phyloP scores from a whole-genome alignment of 2,113 vertebrate species.

The Hippocampus guttulatus region DNA sequence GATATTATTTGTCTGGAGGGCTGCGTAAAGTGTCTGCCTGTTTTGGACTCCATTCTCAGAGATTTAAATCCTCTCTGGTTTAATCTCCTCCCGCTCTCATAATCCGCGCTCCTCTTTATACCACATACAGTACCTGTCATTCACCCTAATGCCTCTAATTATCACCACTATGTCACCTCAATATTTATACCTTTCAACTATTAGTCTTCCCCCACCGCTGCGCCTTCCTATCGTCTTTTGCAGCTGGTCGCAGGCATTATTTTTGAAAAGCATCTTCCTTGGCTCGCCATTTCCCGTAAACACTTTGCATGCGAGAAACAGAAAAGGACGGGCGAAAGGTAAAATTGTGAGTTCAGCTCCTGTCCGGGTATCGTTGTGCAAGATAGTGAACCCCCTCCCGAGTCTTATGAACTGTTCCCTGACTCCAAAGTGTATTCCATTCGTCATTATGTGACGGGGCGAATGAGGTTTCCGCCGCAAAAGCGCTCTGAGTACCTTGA shows the following conservation, averaged over 20 bases:
- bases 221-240: background rate
- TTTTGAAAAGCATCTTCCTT: background rate
- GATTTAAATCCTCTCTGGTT: constrained; percentile 26
- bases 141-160: constrained; percentile 30
- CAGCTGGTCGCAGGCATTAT: constrained; percentile 5
- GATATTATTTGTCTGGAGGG: constrained; percentile 25
- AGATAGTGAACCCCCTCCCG: background rate
- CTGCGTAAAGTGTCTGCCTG: constrained; percentile 7
- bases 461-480: background rate
- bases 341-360: background rate
- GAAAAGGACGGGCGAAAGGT: background rate
- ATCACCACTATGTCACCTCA: constrained; percentile 12
- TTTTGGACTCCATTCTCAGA: constrained; percentile 13
- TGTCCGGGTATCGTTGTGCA: background rate
- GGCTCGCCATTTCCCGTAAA: background rate
- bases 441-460: background rate
- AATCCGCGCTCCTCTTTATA: constrained; percentile 36
- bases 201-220: constrained; percentile 4
- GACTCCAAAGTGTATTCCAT: background rate
- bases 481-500: background rate
- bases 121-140: constrained; percentile 32
- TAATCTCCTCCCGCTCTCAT: constrained; percentile 40
- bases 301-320: background rate
- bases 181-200: constrained; percentile 18
- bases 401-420: background rate